A percentile compares a stretch with the other conserved stretches of the same genome.
Conservation (phyloP, 2,113 vertebrate genomes). For the Tragelaphus strepsiceros region DNA sequence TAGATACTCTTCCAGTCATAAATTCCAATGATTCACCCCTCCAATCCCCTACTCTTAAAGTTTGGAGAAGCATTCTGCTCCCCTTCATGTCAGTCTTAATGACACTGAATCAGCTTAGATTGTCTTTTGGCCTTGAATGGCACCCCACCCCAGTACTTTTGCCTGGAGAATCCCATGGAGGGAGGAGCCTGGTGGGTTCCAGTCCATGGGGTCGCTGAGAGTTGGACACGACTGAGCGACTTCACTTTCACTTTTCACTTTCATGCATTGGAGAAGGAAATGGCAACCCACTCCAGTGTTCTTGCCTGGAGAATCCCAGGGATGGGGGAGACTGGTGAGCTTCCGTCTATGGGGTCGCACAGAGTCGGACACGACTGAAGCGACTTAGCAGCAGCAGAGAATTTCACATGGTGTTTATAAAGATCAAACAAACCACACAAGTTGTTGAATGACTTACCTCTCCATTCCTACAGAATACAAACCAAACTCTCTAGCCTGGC, state of each 20-base stretch:
- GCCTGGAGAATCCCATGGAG: too few species aligned
- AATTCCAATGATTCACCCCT: not conserved
- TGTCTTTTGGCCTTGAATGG: not conserved
- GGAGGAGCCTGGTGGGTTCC: too few species aligned
- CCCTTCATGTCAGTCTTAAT: not conserved
- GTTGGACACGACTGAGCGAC: too few species aligned
- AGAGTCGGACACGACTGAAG: too few species aligned
- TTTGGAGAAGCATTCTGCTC: not conserved
- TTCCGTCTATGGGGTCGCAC: too few species aligned
- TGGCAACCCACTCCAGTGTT: too few species aligned
- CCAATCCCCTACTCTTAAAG: not conserved
- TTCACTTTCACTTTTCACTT: too few species aligned
- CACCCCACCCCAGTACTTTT: too few species aligned
- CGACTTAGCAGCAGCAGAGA: not conserved
- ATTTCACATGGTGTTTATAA: not conserved
- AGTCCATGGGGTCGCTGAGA: too few species aligned
- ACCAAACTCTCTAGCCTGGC: not conserved
- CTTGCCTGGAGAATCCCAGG: too few species aligned
- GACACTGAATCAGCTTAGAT: not conserved
- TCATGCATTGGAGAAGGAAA: too few species aligned
- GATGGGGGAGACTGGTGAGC: too few species aligned
- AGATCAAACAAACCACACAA: not conserved
- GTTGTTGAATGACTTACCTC: not conserved
- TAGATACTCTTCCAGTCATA: not conserved
- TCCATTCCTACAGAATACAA: not conserved